phyloP scores from a whole-genome alignment of 1,140 invertebrate species.

The Drosophila varians region DNA sequence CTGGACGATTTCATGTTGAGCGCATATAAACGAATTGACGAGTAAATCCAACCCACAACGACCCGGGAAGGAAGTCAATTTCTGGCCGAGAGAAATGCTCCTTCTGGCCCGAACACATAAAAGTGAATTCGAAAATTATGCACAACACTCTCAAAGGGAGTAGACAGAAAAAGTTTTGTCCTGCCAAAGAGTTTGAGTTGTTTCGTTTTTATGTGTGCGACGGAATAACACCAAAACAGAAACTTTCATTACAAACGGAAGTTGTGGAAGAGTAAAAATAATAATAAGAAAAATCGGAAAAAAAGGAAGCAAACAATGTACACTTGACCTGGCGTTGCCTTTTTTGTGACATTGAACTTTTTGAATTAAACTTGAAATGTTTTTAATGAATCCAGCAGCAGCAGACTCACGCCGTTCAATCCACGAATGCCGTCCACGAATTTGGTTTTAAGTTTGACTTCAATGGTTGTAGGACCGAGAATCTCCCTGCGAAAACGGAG shows the following conservation, averaged over 20 bases:
- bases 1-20: constrained; percentile 31
- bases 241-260: constrained; percentile 40
- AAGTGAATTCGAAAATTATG: constrained; percentile 76
- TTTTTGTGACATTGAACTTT: constrained; percentile 67
- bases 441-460: constrained; percentile 22
- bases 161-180: constrained; percentile 30
- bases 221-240: constrained; percentile 19
- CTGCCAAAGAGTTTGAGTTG: constrained; percentile 35
- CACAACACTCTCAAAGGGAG: constrained; percentile 47
- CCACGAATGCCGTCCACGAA: constrained; percentile 18
- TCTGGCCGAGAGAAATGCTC: constrained; percentile 20
- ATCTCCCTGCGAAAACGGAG: constrained; percentile 22
- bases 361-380: constrained; percentile 54
- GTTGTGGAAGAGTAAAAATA: constrained; percentile 1
- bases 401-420: constrained; percentile 20
- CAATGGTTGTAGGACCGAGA: constrained; percentile 24
- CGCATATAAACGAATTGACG: constrained; percentile 41
- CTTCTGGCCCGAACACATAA: constrained; percentile 47
- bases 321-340: constrained; percentile 34
- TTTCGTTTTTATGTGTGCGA: constrained; percentile 31
- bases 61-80: constrained; percentile 42
- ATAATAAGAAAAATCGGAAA: constrained; percentile 15
- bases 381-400: constrained; percentile 55
- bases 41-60: constrained; percentile 6
- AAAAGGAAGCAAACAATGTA: constrained; percentile 13